phyloP scores from a whole-genome alignment of 2,888 invertebrate species.

The Barypeithes pellucidus region DNA sequence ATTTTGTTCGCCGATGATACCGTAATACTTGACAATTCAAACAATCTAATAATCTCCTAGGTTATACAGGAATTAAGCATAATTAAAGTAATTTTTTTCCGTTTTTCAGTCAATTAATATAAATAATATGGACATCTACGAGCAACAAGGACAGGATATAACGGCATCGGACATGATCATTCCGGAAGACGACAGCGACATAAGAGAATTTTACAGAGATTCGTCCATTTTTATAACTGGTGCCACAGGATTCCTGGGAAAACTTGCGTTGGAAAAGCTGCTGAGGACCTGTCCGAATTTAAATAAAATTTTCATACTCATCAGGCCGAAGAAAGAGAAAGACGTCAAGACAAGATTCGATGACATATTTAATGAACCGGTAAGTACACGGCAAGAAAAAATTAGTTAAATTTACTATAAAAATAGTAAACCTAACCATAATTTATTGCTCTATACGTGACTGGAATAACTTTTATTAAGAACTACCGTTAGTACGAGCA shows the following conservation, averaged over 20 bases:
- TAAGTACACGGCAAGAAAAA: constrained; percentile 67
- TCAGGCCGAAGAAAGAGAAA: constrained; percentile 65
- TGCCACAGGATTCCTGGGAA: constrained; percentile 69
- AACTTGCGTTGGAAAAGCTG: constrained; percentile 65
- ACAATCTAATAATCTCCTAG: too few species aligned
- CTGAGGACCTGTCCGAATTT: constrained; percentile 65
- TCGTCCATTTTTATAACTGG: constrained; percentile 67
- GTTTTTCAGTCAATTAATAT: constrained; percentile 26
- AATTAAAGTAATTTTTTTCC: too few species aligned
- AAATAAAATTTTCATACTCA: constrained; percentile 63
- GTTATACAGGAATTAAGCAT: too few species aligned
- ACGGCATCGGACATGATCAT: constrained; percentile 72
- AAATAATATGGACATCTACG: constrained; percentile 50
- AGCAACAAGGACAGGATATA: constrained; percentile 72
- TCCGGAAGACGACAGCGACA: constrained; percentile 60
- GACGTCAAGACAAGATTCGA: constrained; percentile 66
- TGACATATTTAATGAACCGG: constrained; percentile 76
- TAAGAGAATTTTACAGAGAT: constrained; percentile 63
- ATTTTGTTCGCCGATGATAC: too few species aligned
- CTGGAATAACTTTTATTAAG: too few species aligned
- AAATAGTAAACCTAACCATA: too few species aligned
- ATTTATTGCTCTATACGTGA: too few species aligned
- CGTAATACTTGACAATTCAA: too few species aligned
- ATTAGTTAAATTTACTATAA: too few species aligned
- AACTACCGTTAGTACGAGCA: too few species aligned